A percentile compares a stretch with the other conserved stretches of the same genome.
Evolutionary conservation across 2,888 invertebrate species (phyloP).

Genomic region (Platerodrilus igneus): DNA sequence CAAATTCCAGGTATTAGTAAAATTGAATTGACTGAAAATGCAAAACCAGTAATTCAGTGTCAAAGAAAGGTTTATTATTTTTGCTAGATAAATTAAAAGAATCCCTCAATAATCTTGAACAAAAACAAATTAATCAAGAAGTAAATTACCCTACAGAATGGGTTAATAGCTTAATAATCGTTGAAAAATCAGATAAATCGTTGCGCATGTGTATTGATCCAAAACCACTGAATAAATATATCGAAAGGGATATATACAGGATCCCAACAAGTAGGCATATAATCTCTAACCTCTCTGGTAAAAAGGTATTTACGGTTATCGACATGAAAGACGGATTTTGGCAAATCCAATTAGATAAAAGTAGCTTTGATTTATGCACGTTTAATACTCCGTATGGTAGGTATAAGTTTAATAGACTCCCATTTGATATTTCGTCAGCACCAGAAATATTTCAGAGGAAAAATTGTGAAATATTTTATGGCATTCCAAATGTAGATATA

Average conservation of each 20-base stretch:
- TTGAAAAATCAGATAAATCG: no score
- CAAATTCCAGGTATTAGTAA: slow-evolving; percentile 3
- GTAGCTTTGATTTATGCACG: slow-evolving; percentile 19
- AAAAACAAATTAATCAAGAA: no score
- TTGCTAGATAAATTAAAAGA: no score
- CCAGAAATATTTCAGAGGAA: slow-evolving; percentile 22
- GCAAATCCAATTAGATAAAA: slow-evolving; percentile 17
- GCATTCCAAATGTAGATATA: no score
- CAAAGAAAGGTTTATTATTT: slow-evolving; percentile 2
- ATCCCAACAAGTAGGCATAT: no score
- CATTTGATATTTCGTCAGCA: slow-evolving; percentile 20
- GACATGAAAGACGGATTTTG: slow-evolving; percentile 14
- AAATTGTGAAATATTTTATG: slow-evolving; percentile 1
- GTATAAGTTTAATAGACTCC: slow-evolving; percentile 20
- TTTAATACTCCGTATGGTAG: slow-evolving; percentile 24
- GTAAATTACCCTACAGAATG: no score
- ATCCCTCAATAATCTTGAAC: no score
- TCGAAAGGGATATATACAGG: no score
- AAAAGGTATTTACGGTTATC: slow-evolving; percentile 4
- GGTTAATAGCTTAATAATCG: no score
- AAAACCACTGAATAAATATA: no score
- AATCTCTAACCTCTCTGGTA: no score
- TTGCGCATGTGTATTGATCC: no score
- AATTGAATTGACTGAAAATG: slow-evolving; percentile 3
- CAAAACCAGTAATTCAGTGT: slow-evolving; percentile 5